Percentiles rank a stretch among this genome's conserved stretches.
These are phyloP conservation scores for Antechinus flavipes DNA, from an alignment of 2,113 vertebrate species.

Conservation along the genomic window DNA sequence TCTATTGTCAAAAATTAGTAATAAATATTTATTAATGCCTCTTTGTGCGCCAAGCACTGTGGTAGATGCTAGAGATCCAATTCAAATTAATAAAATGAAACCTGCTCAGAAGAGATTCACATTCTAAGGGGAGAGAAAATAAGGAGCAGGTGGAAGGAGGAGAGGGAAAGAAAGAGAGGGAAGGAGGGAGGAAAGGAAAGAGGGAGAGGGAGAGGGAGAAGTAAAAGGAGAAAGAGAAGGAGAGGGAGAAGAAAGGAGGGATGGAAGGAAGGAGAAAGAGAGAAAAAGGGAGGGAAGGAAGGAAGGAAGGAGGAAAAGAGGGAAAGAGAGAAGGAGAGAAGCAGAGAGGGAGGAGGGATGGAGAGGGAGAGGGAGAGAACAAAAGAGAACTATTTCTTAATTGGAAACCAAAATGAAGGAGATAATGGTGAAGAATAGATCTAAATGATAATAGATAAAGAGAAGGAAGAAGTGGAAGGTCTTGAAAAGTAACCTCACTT, in stretches of 20 bases:
- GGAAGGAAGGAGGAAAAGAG: too few relatives aligned
- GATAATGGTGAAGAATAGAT: not conserved
- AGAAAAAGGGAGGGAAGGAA: too few relatives aligned
- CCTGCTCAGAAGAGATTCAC: not conserved
- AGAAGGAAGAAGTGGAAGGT: not conserved
- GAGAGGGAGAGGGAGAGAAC: not conserved
- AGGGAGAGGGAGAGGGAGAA: too few relatives aligned
- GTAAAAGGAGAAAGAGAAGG: too few relatives aligned
- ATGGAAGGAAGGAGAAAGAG: not conserved
- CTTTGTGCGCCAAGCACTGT: not conserved
- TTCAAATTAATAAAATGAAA: not conserved
- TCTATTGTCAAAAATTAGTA: not conserved
- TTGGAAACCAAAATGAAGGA: too few relatives aligned
- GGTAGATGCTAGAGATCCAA: not conserved
- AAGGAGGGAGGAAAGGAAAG: not conserved
- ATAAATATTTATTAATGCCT: not conserved
- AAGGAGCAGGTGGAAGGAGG: not conserved
- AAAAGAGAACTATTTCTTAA: not conserved
- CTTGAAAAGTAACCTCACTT: not conserved
- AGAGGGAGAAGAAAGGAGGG: too few relatives aligned
- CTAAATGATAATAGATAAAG: not conserved
- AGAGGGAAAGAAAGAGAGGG: not conserved
- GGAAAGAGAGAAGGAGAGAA: too few relatives aligned
- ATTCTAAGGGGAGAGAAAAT: not conserved
- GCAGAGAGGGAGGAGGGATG: too few relatives aligned